Evolutionary conservation across 2,888 invertebrate species (phyloP), one percentile per base, ranked within the genome.

Genomic region (Drosophila cracens): DNA sequence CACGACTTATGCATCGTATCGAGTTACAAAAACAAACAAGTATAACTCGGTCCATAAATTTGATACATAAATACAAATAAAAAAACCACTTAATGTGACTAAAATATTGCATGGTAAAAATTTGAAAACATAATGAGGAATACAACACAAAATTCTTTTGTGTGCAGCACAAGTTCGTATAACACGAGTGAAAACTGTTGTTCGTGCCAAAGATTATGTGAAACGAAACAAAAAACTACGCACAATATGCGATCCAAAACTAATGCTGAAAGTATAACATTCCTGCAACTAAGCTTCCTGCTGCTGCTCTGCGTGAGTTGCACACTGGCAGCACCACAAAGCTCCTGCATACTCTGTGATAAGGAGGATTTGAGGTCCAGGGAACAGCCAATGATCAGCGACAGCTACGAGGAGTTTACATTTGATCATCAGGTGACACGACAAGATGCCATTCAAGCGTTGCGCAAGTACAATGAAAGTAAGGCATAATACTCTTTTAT

Each of bases 391-490:
- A 73, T 57, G 0, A 66, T 83, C 56, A 80, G 69, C 36, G 75
- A 72, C 10, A 88, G 76, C 52, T 92, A 89, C 68, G 92, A 93
- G 74, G 93, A 93, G 75, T 91, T 88, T 66, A 85, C 87, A 36
- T 91, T 93, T 57, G 93, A 93, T 72, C 93, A 93, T 82, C 92
- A 92, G 81, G 93, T 93, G 48, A 87, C 93, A 18, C 84, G 91
- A 10, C 81, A 89, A 68, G 91, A 92, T 68, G 93, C 93, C 43
- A 91, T 93, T n/a, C 79, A 83, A 38, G 91, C 91, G 10, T 69
- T 93, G 48, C 81, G 82, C 40, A 76, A 74, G 34, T 78, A 91
- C 36, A 93, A 93, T 64, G 90, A 91, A 51, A 90, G 93, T 93
- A 78, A 89, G 92, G 60, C 13, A 8, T 0, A 25, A 25, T 0